Percentiles rank a stretch among this genome's conserved stretches.
phyloP scores from a whole-genome alignment of 2,797 vertebrate species.

The Artibeus jamaicensis region DNA sequence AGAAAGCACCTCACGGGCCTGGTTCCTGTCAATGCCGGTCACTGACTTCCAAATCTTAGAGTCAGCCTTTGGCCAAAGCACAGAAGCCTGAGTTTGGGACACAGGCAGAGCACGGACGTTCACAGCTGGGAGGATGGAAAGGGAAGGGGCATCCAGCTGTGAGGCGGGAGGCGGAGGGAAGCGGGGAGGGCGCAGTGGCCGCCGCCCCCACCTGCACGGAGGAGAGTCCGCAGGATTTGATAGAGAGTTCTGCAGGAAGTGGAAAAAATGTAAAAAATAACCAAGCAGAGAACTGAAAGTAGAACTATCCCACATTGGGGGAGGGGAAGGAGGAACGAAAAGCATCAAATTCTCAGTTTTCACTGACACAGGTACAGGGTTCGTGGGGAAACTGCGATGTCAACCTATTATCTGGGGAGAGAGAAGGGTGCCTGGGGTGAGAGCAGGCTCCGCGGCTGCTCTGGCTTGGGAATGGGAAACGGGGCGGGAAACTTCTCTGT shows the following conservation, averaged over 20 bases:
- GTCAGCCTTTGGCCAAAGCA: background rate
- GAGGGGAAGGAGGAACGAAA: background rate
- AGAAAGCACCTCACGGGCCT: fast-evolving
- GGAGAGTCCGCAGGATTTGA: background rate
- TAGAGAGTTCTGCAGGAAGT: background rate
- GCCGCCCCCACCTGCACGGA: fast-evolving
- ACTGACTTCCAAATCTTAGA: background rate
- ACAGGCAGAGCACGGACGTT: background rate
- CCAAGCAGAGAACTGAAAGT: background rate
- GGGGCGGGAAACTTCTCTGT: background rate
- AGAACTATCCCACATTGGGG: background rate
- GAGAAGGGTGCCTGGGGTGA: background rate
- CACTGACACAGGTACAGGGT: background rate
- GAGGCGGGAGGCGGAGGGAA: fast-evolving
- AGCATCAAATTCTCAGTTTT: background rate
- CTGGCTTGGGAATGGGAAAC: background rate
- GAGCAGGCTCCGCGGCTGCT: background rate
- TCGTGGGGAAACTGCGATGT: background rate
- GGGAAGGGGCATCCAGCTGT: background rate
- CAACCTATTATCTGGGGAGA: background rate
- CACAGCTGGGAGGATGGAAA: background rate
- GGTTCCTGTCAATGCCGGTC: background rate
- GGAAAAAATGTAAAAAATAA: background rate
- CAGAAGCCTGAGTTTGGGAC: background rate
- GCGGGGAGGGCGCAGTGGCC: fast-evolving